These are phyloP conservation scores for Pentalonia nigronervosa DNA, from an alignment of 1,140 invertebrate species.

Conservation along the genomic window DNA sequence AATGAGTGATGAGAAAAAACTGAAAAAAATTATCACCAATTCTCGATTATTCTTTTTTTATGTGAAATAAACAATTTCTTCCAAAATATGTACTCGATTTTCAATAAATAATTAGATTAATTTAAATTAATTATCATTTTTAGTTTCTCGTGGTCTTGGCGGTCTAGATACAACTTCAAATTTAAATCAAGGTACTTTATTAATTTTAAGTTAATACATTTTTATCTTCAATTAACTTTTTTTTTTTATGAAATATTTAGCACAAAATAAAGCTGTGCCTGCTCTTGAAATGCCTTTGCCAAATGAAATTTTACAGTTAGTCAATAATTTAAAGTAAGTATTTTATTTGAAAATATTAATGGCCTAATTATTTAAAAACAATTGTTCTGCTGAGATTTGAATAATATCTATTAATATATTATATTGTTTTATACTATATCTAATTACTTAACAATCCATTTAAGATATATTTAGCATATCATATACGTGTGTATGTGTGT, in stretches of 20 bases:
- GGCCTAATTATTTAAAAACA: background rate
- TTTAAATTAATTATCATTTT: background rate
- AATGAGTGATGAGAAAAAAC: background rate
- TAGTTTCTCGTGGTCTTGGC: conserved; percentile 48
- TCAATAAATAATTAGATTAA: too few species aligned
- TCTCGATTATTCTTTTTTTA: too few species aligned
- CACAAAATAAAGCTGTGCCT: conserved; percentile 63
- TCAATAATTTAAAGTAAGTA: conserved; percentile 70
- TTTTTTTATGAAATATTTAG: background rate
- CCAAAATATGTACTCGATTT: background rate
- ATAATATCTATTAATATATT: too few species aligned
- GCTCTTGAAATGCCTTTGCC: conserved; percentile 78
- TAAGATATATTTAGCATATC: background rate
- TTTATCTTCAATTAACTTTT: background rate
- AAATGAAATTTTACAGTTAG: conserved; percentile 72
- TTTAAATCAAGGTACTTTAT: conserved; percentile 27
- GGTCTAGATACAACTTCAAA: conserved; percentile 51
- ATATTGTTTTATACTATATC: too few species aligned
- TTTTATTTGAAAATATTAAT: background rate
- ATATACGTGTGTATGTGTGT: too few species aligned
- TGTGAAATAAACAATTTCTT: too few species aligned
- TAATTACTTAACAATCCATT: too few species aligned
- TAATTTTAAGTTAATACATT: background rate
- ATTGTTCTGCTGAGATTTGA: background rate
- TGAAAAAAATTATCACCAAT: background rate